phyloP scores from a whole-genome alignment of 2,113 vertebrate species.

The Vulpes vulpes region DNA sequence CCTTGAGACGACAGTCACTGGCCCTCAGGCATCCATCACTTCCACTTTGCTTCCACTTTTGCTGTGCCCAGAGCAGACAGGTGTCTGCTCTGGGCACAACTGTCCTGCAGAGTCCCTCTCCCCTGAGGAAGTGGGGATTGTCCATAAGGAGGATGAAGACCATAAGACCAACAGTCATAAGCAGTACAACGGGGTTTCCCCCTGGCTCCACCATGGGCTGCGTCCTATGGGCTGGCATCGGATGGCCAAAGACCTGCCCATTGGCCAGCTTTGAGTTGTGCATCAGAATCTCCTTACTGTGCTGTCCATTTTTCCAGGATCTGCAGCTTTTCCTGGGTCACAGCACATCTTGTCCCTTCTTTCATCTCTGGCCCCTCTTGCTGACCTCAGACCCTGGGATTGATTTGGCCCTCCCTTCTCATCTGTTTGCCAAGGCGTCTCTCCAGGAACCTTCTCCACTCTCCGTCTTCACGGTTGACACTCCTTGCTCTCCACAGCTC shows the following conservation, averaged over 20 bases:
- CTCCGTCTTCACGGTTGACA: fast-evolving
- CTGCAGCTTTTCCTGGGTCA: background rate
- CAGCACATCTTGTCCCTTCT: fast-evolving
- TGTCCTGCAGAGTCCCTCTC: background rate
- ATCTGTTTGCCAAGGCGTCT: fast-evolving
- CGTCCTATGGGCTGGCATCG: background rate
- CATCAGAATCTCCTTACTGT: fast-evolving
- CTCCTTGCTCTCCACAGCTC: fast-evolving
- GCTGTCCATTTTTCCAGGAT: fast-evolving
- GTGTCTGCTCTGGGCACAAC: background rate
- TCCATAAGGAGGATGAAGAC: background rate
- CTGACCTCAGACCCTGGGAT: background rate
- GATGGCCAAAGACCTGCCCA: fast-evolving
- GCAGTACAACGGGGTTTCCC: fast-evolving
- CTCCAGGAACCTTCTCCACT: background rate
- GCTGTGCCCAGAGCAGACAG: too few relatives aligned
- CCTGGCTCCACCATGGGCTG: background rate
- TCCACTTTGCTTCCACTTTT: too few relatives aligned
- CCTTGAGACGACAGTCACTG: background rate
- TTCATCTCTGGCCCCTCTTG: fast-evolving
- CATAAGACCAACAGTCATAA: too few relatives aligned
- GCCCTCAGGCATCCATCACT: background rate
- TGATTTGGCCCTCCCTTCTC: background rate
- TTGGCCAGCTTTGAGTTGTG: fast-evolving
- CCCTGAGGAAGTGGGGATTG: background rate